These are phyloP conservation scores for Sarcophaga subvicina DNA, from an alignment of 2,888 invertebrate genomes.

Conservation along the genomic window DNA sequence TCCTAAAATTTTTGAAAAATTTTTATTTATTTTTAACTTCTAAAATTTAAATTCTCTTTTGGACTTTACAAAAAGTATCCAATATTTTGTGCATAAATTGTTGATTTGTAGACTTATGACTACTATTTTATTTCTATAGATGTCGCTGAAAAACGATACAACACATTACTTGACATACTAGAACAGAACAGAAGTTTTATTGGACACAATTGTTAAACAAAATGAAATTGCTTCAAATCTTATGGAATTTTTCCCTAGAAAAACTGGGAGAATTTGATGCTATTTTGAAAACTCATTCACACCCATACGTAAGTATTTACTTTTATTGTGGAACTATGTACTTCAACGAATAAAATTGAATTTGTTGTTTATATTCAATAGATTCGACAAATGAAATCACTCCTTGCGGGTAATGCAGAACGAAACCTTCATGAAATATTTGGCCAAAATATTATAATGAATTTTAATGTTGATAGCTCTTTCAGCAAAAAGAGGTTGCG, in stretches of 20 bases:
- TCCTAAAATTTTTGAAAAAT: too few species aligned
- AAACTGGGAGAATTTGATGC: slow-evolving; percentile 35
- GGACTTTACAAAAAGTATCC: too few species aligned
- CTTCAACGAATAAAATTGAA: too few species aligned
- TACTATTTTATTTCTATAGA: slow-evolving; percentile 7
- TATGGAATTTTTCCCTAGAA: slow-evolving; percentile 43
- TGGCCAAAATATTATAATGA: not conserved
- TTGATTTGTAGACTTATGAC: not conserved
- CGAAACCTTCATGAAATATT: too few species aligned
- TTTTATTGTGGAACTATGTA: too few species aligned
- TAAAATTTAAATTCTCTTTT: too few species aligned
- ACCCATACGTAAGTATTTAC: not conserved
- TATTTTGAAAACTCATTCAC: slow-evolving; percentile 30
- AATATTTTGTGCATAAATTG: slow-evolving; percentile 9
- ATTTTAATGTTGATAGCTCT: too few species aligned
- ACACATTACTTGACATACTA: slow-evolving; percentile 16
- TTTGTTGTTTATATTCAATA: too few species aligned
- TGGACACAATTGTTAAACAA: slow-evolving; percentile 31
- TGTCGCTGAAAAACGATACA: slow-evolving; percentile 22
- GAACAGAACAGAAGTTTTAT: slow-evolving; percentile 47
- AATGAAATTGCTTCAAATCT: slow-evolving; percentile 26
- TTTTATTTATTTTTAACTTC: too few species aligned
- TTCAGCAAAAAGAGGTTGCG: too few species aligned
- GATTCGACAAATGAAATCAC: too few species aligned
- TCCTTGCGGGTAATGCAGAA: too few species aligned